A percentile compares a stretch with the other conserved stretches of the same genome.
phyloP scores from a whole-genome alignment of 2,888 invertebrate species.

The Parnassius orleans region DNA sequence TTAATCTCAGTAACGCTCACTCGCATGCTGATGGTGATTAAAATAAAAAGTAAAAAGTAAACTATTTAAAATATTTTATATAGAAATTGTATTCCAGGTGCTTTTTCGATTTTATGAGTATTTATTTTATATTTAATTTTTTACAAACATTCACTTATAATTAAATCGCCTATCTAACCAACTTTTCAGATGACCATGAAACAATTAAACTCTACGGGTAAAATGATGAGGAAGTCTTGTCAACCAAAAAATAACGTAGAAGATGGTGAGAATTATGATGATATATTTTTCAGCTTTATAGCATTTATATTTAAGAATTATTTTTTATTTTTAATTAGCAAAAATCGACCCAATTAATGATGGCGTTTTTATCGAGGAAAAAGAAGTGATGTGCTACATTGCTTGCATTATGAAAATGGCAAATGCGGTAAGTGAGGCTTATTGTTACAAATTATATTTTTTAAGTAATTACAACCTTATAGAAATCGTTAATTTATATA shows the following conservation, averaged over 20 bases:
- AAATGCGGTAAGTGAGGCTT: constrained; percentile 55
- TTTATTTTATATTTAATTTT: too few species aligned
- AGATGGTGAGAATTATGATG: constrained; percentile 66
- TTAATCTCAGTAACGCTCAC: too few species aligned
- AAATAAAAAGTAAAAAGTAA: too few species aligned
- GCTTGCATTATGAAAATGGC: constrained; percentile 78
- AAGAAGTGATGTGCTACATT: constrained; percentile 72
- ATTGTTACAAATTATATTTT: neutral
- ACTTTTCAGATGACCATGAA: constrained; percentile 77
- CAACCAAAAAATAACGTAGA: constrained; percentile 82
- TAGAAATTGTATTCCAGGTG: too few species aligned
- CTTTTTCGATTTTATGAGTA: too few species aligned
- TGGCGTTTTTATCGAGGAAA: constrained; percentile 69
- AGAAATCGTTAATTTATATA: too few species aligned
- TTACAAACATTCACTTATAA: too few species aligned
- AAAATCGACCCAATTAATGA: constrained; percentile 63
- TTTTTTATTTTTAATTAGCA: constrained; percentile 43
- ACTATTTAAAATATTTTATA: too few species aligned
- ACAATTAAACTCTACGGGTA: constrained; percentile 83
- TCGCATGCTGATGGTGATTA: too few species aligned
- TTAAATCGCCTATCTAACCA: too few species aligned
- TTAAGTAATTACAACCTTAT: neutral
- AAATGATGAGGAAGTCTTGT: constrained; percentile 83
- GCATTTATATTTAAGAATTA: neutral
- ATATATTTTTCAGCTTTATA: constrained; percentile 38